These are phyloP conservation scores for Brachyptera putata DNA, from an alignment of 2,888 invertebrate genomes.

Conservation along the genomic window DNA sequence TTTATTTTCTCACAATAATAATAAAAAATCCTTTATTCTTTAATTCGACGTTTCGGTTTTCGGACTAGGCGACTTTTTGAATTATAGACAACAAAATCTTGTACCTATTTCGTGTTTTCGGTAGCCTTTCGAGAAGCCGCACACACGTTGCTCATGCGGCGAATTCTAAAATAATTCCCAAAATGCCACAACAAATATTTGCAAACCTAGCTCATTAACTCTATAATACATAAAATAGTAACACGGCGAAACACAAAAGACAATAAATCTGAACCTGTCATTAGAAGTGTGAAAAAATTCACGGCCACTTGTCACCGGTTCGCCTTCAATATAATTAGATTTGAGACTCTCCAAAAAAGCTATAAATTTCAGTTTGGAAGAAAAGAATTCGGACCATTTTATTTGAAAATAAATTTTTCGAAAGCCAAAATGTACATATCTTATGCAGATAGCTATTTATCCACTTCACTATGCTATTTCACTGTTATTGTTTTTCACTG, in stretches of 20 bases:
- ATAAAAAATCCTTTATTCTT: not conserved
- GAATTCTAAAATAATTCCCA: not conserved
- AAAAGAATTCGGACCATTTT: too few species aligned
- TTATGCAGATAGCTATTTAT: too few species aligned
- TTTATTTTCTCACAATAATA: not conserved
- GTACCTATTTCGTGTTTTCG: conserved; percentile 13
- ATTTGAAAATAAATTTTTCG: too few species aligned
- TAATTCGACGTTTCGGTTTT: not conserved
- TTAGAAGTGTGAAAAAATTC: not conserved
- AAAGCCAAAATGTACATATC: too few species aligned
- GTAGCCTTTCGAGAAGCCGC: not conserved
- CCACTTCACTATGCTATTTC: too few species aligned
- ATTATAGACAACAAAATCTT: not conserved
- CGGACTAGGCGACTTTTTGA: not conserved
- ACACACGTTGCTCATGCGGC: not conserved
- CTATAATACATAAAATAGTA: not conserved
- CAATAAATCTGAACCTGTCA: conserved; percentile 5
- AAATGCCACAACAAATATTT: not conserved
- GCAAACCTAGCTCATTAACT: not conserved
- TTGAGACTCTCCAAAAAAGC: too few species aligned
- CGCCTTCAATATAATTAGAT: too few species aligned
- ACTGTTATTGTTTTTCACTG: too few species aligned
- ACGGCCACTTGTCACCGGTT: not conserved
- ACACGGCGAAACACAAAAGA: conserved; percentile 5
- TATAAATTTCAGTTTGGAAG: too few species aligned